Percentiles rank a stretch among this genome's conserved stretches.
These are phyloP conservation scores for Aporrectodea caliginosa DNA, from an alignment of 1,140 invertebrate species.

Conservation along the genomic window DNA sequence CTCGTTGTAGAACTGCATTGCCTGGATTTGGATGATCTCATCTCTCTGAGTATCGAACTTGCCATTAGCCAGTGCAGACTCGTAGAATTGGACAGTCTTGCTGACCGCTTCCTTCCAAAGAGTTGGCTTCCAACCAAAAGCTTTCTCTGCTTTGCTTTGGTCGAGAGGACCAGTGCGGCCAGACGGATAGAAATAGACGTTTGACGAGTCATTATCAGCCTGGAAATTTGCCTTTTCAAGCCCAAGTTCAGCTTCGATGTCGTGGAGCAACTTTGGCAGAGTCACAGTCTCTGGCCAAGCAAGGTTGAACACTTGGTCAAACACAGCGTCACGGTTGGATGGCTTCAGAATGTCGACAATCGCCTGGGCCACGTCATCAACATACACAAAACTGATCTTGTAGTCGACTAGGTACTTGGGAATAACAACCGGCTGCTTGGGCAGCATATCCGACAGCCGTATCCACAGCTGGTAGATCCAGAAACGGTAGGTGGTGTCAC, in stretches of 20 bases:
- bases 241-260: conserved; percentile 41
- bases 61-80: conserved; percentile 39
- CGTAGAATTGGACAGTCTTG: conserved; percentile 55
- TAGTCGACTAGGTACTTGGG: conserved; percentile 45
- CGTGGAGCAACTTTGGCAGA: conserved; percentile 43
- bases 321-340: conserved; percentile 32
- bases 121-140: conserved; percentile 53
- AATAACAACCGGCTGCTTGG: conserved; percentile 45
- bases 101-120: conserved; percentile 44
- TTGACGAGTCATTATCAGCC: conserved; percentile 36
- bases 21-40: conserved; percentile 31
- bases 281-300: conserved; percentile 49
- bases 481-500: conserved; percentile 58
- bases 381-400: conserved; percentile 56
- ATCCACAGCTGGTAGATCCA: conserved; percentile 60
- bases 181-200: conserved; percentile 55
- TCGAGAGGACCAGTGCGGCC: conserved; percentile 54
- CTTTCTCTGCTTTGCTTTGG: conserved; percentile 48
- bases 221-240: conserved; percentile 40
- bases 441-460: conserved; percentile 41
- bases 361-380: conserved; percentile 55
- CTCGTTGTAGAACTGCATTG: conserved; percentile 14
- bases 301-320: conserved; percentile 56
- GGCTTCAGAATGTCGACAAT: conserved; percentile 41
- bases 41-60: conserved; percentile 27